Conservation (phyloP, 1,140 invertebrate genomes). For the Apis laboriosa region DNA sequence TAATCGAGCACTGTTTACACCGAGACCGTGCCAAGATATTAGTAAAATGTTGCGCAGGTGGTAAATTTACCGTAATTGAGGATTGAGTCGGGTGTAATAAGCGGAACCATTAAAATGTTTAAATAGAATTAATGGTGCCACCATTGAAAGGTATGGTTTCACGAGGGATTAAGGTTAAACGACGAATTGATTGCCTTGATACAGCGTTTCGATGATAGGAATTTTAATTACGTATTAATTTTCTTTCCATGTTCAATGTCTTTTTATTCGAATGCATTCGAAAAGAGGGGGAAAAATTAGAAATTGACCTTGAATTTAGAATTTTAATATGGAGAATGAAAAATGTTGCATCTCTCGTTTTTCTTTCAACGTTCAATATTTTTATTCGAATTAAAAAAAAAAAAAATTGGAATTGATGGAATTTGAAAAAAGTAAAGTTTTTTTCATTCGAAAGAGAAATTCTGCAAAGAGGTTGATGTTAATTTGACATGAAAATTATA, state of each 20-base stretch:
- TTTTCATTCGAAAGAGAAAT: too few relatives aligned
- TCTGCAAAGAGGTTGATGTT: too few relatives aligned
- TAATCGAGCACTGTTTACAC: constrained; percentile 26
- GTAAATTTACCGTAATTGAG: constrained; percentile 29
- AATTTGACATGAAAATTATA: too few relatives aligned
- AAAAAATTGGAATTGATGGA: too few relatives aligned
- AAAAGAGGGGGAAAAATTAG: not conserved
- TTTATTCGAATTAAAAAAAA: too few relatives aligned
- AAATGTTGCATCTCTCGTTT: too few relatives aligned
- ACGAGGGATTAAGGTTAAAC: constrained; percentile 27
- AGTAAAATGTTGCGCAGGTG: not conserved
- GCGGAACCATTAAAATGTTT: constrained; percentile 40
- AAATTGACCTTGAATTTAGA: not conserved
- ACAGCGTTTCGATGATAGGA: not conserved
- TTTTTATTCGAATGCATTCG: not conserved
- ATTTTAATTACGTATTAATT: not conserved
- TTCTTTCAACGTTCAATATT: too few relatives aligned
- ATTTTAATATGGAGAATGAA: too few relatives aligned
- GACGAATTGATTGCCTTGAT: constrained; percentile 5
- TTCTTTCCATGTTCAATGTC: not conserved
- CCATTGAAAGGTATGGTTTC: constrained; percentile 6
- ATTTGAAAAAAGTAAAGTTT: too few relatives aligned
- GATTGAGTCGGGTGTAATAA: constrained; percentile 12
- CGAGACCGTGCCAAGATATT: constrained; percentile 3
- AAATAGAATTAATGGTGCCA: constrained; percentile 30